These are phyloP conservation scores for Dermolepida albohirtum DNA, from an alignment of 2,888 invertebrate species.

Conservation along the genomic window DNA sequence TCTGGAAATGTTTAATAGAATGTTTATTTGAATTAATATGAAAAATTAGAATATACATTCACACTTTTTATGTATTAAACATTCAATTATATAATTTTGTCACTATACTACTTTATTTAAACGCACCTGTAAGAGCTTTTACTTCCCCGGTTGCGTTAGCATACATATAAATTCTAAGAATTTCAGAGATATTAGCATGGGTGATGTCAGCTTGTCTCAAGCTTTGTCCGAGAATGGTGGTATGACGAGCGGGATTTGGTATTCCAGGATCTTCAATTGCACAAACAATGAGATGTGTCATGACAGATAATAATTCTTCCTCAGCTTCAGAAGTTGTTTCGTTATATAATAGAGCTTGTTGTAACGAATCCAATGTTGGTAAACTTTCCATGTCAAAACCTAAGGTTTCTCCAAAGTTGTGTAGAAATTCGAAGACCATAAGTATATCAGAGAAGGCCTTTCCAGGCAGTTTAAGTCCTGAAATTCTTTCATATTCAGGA, in stretches of 20 bases:
- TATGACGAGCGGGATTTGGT: slow-evolving; percentile 88
- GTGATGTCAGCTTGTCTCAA: slow-evolving; percentile 90
- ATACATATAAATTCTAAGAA: slow-evolving; percentile 90
- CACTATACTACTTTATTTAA: neutral
- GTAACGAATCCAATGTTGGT: slow-evolving; percentile 88
- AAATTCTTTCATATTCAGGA: slow-evolving; percentile 80
- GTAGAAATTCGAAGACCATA: slow-evolving; percentile 96
- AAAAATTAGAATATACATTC: no score
- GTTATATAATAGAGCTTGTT: slow-evolving; percentile 80
- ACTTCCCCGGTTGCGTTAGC: slow-evolving; percentile 91
- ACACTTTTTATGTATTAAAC: no score
- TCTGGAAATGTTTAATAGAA: no score
- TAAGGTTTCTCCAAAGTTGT: slow-evolving; percentile 94
- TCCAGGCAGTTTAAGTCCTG: slow-evolving; percentile 75
- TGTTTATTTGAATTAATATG: no score
- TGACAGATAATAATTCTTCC: slow-evolving; percentile 87
- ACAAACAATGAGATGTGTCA: slow-evolving; percentile 90
- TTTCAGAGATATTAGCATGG: slow-evolving; percentile 90
- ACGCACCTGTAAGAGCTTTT: slow-evolving; percentile 76
- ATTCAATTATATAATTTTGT: no score
- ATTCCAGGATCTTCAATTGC: slow-evolving; percentile 95
- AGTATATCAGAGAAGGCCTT: slow-evolving; percentile 92
- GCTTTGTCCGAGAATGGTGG: slow-evolving; percentile 91
- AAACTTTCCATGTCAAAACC: slow-evolving; percentile 92
- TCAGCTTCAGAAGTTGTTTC: slow-evolving; percentile 82